A percentile compares a stretch with the other conserved stretches of the same genome.
phyloP scores from a whole-genome alignment of 2,797 vertebrate species.

The Melopsittacus undulatus region DNA sequence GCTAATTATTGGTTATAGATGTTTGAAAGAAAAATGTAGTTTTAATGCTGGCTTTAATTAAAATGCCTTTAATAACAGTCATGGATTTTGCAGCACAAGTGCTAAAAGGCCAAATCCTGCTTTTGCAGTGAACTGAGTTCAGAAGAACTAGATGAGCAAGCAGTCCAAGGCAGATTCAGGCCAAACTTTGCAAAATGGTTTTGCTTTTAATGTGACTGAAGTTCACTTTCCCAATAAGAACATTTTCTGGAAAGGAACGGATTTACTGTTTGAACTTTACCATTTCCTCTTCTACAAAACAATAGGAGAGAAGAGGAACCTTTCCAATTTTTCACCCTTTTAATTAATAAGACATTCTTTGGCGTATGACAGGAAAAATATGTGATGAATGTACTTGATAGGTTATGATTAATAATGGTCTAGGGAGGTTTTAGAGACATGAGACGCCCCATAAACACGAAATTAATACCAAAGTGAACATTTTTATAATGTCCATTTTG shows the following conservation, averaged over 20 bases:
- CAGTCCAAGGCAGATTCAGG: neutral
- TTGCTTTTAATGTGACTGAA: constrained; percentile 47
- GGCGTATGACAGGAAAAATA: constrained; percentile 61
- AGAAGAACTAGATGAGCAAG: constrained; percentile 36
- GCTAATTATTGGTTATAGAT: constrained; percentile 73
- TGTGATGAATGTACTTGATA: constrained; percentile 62
- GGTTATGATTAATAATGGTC: constrained; percentile 68
- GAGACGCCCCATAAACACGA: constrained; percentile 69
- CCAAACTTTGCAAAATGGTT: constrained; percentile 24
- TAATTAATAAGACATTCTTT: constrained; percentile 67
- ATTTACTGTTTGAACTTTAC: constrained; percentile 58
- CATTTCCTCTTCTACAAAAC: constrained; percentile 66
- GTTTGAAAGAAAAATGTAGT: constrained; percentile 57
- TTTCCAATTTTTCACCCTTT: constrained; percentile 64
- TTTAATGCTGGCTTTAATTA: constrained; percentile 73
- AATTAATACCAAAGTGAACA: constrained; percentile 62
- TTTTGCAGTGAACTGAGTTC: constrained; percentile 24
- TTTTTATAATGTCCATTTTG: constrained; percentile 73
- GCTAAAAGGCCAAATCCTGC: constrained; percentile 15
- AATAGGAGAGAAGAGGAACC: constrained; percentile 44
- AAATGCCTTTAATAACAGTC: constrained; percentile 71
- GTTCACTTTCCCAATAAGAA: constrained; percentile 45
- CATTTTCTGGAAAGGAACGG: constrained; percentile 53
- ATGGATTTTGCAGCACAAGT: constrained; percentile 59
- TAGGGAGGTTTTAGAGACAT: constrained; percentile 64